Conservation (phyloP, 2,797 vertebrate species). For the Mycteria americana region DNA sequence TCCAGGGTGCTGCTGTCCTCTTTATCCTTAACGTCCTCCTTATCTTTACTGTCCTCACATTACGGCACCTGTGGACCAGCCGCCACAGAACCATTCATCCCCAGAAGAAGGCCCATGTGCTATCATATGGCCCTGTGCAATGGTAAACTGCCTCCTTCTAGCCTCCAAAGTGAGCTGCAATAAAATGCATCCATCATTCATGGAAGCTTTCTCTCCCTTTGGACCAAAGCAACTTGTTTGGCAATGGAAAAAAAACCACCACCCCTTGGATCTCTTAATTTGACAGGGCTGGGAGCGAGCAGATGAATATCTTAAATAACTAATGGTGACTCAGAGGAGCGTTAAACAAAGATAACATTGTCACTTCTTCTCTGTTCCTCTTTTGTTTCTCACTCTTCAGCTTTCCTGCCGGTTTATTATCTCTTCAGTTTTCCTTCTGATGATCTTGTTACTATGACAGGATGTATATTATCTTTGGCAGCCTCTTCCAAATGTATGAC, state of each 20-base stretch:
- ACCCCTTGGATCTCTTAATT: conserved; percentile 14
- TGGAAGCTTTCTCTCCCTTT: neutral
- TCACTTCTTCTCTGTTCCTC: conserved; percentile 45
- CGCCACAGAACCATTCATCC: neutral
- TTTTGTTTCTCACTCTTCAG: conserved; percentile 42
- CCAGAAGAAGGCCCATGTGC: neutral
- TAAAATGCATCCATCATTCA: neutral
- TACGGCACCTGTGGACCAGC: neutral
- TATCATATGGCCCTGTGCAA: neutral
- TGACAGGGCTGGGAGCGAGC: conserved; percentile 18
- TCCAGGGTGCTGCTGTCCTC: neutral
- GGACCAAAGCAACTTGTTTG: neutral
- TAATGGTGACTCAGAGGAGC: conserved; percentile 57
- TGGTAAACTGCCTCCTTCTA: neutral
- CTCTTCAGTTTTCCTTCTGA: conserved; percentile 16
- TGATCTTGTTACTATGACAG: conserved; percentile 36
- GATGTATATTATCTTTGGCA: conserved; percentile 32
- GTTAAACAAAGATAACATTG: conserved; percentile 54
- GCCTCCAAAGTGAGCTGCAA: neutral
- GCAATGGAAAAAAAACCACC: neutral
- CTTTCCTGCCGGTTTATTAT: conserved; percentile 43
- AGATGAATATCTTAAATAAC: conserved; percentile 57
- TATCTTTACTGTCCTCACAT: accelerated
- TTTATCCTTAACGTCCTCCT: neutral
- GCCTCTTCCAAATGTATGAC: neutral